Evolutionary conservation across 2,113 vertebrate genomes (phyloP).

Genomic region (Macquaria australasica): DNA sequence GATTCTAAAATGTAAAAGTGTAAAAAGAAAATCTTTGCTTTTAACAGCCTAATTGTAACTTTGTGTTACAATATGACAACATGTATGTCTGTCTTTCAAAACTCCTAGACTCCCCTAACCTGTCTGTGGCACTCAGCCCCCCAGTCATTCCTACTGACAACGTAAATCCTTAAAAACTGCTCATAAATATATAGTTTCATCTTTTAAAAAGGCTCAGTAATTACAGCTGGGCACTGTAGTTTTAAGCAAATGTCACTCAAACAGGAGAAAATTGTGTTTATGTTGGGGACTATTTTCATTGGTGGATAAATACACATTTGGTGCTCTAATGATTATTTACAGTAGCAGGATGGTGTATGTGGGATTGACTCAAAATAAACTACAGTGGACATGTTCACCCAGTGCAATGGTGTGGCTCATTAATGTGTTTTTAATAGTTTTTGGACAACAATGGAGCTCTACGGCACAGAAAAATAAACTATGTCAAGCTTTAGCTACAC

Average conservation of each 20-base stretch:
- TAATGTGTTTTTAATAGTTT: neutral
- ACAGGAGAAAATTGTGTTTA: neutral
- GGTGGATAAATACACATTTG: neutral
- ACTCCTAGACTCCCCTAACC: too few relatives aligned
- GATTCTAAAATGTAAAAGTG: neutral
- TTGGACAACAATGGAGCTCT: neutral
- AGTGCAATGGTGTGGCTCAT: neutral
- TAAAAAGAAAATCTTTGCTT: neutral
- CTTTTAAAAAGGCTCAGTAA: neutral
- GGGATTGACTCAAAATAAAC: constrained; percentile 1
- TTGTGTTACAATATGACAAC: neutral
- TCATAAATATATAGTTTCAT: neutral
- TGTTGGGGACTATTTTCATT: constrained; percentile 1
- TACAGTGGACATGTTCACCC: neutral
- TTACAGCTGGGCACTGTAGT: neutral
- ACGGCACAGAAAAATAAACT: neutral
- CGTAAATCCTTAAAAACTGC: neutral
- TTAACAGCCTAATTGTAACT: neutral
- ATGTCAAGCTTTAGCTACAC: neutral
- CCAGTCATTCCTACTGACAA: neutral
- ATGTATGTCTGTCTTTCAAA: neutral
- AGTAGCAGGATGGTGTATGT: neutral
- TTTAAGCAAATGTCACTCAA: neutral
- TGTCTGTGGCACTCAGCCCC: neutral
- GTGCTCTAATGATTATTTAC: neutral